Evolutionary conservation across 2,113 vertebrate species (phyloP), one percentile per base, ranked within the genome.

Genomic region (Larimichthys crocea): DNA sequence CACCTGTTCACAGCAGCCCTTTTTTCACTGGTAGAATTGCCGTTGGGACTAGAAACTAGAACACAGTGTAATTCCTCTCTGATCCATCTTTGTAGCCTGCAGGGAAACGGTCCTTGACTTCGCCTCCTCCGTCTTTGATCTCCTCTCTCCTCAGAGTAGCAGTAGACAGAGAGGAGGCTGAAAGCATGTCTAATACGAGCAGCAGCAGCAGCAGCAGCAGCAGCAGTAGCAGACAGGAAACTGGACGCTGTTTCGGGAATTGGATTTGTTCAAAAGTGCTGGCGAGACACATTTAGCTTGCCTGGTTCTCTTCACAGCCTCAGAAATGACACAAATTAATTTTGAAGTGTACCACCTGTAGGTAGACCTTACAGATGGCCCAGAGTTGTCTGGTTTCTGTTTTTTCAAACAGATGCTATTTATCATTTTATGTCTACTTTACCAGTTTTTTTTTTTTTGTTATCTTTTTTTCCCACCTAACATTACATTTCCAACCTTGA

Each of bases 251-350:
- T 81, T 81, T 76, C 65, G 5, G 48, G 19, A 60, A 82, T 24
- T 75, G 40, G 42, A 71, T 91, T 79, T 60, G 69, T 88, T 80
- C 69, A 83, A 40, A 84, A 57, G 42, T 87, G 75, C 70, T 72
- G 66, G 70, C 56, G 74, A 31, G 42, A 48, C 60, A 77, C 26
- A 44, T 76, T 31, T 66, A 44, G 12, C 79, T 62, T 57, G 24
- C 62, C 24, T 11, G 9, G 10, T 55, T n/a, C 17, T 73, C 62
- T 74, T 63, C 80, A 66, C 70, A 69, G 15, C 52, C 22, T 81
- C 50, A 71, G 50, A 61, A 79, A 17, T 40, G 62, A 64, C 42
- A 69, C 46, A 66, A 81, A 82, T 64, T 0, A n/a, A 80, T 71
- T 79, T 65, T 49, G 7, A 65, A 63, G 55, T 40, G 26, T 46